Base-by-base conservation (phyloP, 2,113 vertebrate genomes). In the Oriolus oriolus region DNA sequence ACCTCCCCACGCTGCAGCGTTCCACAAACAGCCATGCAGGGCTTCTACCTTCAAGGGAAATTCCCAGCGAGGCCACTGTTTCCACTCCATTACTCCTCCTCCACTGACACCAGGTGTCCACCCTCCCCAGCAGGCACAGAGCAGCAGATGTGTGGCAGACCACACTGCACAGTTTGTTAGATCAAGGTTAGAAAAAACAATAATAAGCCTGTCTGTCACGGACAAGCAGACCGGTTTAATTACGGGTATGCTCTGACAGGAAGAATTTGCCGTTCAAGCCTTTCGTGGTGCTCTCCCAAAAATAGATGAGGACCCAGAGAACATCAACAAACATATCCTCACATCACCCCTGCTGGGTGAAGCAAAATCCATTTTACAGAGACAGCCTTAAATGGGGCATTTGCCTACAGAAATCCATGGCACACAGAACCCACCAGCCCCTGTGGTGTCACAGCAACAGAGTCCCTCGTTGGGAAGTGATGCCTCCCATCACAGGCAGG, bases 121-220 rank as follows among this genome's bases (percentile, higher is more conserved):
- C 68, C 79, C 54, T 77, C 30, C 82, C 60, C 63, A 63, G 69
- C 86, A 87, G 8, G 5, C 74, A 65, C 0, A 2, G n/a, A 82
- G 60, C 82, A 82, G 75, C 84, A 94, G 83, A 90, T 66, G 71
- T 85, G 52, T 77, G 75, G 59, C 90, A 88, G 42, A 88, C 27
- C 64, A 88, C 42, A 30, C 5, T 28, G 73, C 54, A 49, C 59
- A n/a, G 7, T 59, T 88, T 70, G 79, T 78, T 86, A 81, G 92
- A 78, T 68, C 84, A 76, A 89, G 89, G 65, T 84, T 84, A 90
- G 61, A 35, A 82, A 82, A 85, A 74, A 20, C 45, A 90, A 13
- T 44, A 70, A 89, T 83, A 73, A 96, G 56, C 66, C 71, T 69
- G 85, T 65, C 70, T 87, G 68, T 63, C 35, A 35, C 1, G 21